These are phyloP conservation scores for Arion vulgaris DNA, from an alignment of 1,140 invertebrate species.

Conservation along the genomic window DNA sequence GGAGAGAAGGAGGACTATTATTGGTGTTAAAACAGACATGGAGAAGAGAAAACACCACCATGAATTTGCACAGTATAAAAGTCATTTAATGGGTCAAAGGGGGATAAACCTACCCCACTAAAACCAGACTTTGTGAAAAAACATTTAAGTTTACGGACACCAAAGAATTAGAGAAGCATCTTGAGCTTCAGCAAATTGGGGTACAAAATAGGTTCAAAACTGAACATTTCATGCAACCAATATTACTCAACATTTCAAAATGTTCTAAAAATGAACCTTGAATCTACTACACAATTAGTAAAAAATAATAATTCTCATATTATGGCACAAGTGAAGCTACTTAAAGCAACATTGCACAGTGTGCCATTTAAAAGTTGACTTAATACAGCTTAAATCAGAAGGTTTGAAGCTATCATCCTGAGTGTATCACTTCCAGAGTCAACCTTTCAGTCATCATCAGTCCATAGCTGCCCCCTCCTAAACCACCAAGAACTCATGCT, in stretches of 20 bases:
- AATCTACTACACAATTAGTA: neutral
- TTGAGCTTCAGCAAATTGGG: neutral
- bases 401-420: neutral
- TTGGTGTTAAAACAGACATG: neutral
- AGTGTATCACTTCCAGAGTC: neutral
- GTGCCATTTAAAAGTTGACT: neutral
- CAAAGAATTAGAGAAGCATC: slow-evolving; percentile 6
- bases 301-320: neutral
- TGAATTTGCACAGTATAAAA: neutral
- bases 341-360: slow-evolving; percentile 9
- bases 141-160: slow-evolving; percentile 11
- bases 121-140: slow-evolving; percentile 26
- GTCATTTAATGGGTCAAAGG: slow-evolving; percentile 1
- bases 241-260: neutral
- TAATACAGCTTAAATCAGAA: neutral
- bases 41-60: neutral
- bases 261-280: neutral
- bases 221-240: neutral
- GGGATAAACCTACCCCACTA: neutral
- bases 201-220: neutral
- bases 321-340: neutral
- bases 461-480: slow-evolving; percentile 60
- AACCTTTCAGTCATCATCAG: neutral
- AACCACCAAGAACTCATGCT: slow-evolving; percentile 80
- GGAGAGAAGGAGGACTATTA: slow-evolving; percentile 29